Evolutionary conservation across 2,888 invertebrate genomes (phyloP).

Genomic region (Cheilosia vernalis): DNA sequence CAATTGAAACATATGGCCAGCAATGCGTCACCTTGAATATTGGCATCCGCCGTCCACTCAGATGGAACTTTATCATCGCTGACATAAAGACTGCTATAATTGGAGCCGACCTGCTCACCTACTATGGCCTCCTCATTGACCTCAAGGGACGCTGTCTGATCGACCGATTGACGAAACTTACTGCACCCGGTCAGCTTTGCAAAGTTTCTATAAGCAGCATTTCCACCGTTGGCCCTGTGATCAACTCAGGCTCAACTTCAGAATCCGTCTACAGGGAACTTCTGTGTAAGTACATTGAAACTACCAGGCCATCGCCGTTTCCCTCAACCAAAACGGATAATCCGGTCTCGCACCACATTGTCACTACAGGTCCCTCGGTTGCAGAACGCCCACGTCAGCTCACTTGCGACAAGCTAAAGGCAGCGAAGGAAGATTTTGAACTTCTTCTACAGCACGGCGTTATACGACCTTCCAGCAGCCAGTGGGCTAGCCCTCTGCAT

Average conservation of each 20-base stretch:
- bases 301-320: neutral
- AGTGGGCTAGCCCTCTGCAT: neutral
- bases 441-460: neutral
- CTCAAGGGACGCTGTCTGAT: constrained; percentile 1
- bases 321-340: neutral
- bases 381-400: constrained; percentile 1
- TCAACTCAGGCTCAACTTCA: neutral
- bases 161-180: constrained; percentile 2
- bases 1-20: neutral
- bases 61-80: neutral
- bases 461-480: neutral
- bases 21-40: neutral
- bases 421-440: neutral
- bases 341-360: neutral
- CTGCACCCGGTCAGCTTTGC: neutral
- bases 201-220: neutral
- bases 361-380: neutral
- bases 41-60: neutral
- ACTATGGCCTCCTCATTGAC: neutral
- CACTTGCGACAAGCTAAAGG: neutral
- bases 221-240: neutral
- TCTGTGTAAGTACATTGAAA: neutral
- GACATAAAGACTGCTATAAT: neutral
- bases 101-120: no score
- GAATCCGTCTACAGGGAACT: neutral